Evolutionary conservation across 37 sponge, comb jelly and placozoan genomes (phyloP).

Genomic region (Agelas oroides): DNA sequence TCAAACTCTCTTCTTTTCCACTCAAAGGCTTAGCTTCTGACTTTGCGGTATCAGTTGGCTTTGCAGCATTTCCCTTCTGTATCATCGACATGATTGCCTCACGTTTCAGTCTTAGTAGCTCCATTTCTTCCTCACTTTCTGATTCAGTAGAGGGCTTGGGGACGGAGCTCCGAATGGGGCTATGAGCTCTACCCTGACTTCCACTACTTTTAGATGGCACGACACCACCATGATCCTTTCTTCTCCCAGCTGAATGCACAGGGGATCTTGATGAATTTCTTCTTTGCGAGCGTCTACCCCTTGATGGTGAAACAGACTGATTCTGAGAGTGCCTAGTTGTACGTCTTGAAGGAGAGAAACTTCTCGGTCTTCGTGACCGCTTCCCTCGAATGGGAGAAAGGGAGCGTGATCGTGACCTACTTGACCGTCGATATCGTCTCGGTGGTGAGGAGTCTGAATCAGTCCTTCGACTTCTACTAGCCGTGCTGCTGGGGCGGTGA

Average conservation of each 20-base stretch:
- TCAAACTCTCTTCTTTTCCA: background rate
- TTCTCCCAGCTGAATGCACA: too few species aligned
- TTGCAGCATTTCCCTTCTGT: background rate
- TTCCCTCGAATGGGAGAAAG: background rate
- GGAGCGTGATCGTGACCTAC: background rate
- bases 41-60: background rate
- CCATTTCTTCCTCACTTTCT: conserved; percentile 51
- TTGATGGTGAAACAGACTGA: too few species aligned
- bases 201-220: background rate
- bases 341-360: too few species aligned
- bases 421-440: background rate
- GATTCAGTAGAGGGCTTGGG: background rate
- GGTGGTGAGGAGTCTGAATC: background rate
- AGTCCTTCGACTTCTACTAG: too few species aligned
- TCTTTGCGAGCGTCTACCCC: background rate
- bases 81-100: conserved; percentile 54
- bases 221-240: too few species aligned
- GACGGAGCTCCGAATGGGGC: too few species aligned
- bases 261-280: background rate
- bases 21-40: too few species aligned
- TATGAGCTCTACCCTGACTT: too few species aligned
- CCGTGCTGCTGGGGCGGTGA: too few species aligned
- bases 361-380: background rate
- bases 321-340: too few species aligned
- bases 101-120: conserved; percentile 43